These are phyloP conservation scores for Lasioglossum zephyrum DNA, from an alignment of 2,888 invertebrate genomes.

Conservation along the genomic window DNA sequence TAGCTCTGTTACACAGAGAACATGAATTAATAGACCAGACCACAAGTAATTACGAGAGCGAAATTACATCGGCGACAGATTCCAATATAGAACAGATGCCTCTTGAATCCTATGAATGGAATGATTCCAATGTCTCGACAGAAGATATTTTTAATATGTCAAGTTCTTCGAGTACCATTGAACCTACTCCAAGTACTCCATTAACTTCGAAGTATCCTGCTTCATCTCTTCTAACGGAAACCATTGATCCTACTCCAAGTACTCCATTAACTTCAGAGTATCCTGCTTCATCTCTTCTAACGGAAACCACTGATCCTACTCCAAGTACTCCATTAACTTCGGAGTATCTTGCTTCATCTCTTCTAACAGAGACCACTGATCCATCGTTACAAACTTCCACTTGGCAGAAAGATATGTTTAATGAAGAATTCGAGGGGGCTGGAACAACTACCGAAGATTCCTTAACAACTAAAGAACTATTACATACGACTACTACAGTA, in stretches of 20 bases:
- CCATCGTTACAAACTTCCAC: slow-evolving; percentile 2
- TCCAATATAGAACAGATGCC: background rate
- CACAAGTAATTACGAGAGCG: background rate
- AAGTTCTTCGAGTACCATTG: slow-evolving; percentile 7
- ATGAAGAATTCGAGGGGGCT: background rate
- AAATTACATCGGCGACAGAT: background rate
- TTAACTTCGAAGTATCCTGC: too few species aligned
- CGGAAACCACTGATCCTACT: background rate
- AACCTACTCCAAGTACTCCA: background rate
- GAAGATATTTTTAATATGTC: slow-evolving; percentile 8
- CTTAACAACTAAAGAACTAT: background rate
- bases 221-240: background rate
- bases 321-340: background rate
- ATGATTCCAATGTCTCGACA: background rate
- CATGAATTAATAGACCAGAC: background rate
- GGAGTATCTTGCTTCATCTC: background rate
- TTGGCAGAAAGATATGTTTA: too few species aligned
- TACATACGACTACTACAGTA: background rate
- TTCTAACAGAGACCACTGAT: background rate
- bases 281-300: too few species aligned
- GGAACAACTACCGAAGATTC: background rate
- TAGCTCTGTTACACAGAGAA: background rate
- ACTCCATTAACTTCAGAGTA: too few species aligned
- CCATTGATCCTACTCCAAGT: background rate
- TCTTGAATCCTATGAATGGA: background rate